phyloP scores from a whole-genome alignment of 2,797 vertebrate species.

The Loriculus beryllinus region DNA sequence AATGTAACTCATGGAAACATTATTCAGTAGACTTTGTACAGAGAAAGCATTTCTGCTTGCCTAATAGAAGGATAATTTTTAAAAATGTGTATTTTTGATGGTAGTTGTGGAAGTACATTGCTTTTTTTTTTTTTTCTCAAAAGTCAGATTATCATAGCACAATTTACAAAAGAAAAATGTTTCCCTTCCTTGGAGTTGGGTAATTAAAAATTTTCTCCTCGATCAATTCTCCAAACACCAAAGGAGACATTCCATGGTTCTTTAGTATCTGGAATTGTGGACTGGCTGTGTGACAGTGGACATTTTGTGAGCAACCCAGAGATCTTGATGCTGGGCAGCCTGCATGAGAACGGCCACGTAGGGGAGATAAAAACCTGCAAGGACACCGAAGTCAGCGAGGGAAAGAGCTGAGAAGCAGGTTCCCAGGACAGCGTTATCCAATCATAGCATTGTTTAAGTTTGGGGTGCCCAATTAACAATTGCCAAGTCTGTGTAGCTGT shows the following conservation, averaged over 20 bases:
- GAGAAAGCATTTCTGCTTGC: background rate
- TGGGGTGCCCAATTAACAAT: too few species aligned
- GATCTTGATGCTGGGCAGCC: too few species aligned
- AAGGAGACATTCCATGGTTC: background rate
- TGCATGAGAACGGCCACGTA: too few species aligned
- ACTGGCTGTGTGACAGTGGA: too few species aligned
- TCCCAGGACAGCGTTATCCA: too few species aligned
- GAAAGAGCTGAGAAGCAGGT: too few species aligned
- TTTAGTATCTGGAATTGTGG: conserved; percentile 21
- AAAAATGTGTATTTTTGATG: background rate
- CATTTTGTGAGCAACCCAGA: too few species aligned
- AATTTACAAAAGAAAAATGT: conserved; percentile 4
- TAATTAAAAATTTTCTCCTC: conserved; percentile 24
- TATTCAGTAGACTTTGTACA: background rate
- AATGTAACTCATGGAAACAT: background rate
- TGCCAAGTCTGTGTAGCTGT: too few species aligned
- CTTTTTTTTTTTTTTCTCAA: background rate
- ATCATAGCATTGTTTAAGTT: too few species aligned
- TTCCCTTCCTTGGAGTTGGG: background rate
- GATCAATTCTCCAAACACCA: background rate
- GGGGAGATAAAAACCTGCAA: too few species aligned
- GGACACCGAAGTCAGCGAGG: too few species aligned
- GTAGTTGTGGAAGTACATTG: background rate
- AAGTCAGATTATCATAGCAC: background rate
- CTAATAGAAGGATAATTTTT: conserved; percentile 1